Percentiles rank a stretch among this genome's conserved stretches.
These are phyloP conservation scores for Globicephala melas DNA, from an alignment of 2,113 vertebrate species.

Conservation along the genomic window DNA sequence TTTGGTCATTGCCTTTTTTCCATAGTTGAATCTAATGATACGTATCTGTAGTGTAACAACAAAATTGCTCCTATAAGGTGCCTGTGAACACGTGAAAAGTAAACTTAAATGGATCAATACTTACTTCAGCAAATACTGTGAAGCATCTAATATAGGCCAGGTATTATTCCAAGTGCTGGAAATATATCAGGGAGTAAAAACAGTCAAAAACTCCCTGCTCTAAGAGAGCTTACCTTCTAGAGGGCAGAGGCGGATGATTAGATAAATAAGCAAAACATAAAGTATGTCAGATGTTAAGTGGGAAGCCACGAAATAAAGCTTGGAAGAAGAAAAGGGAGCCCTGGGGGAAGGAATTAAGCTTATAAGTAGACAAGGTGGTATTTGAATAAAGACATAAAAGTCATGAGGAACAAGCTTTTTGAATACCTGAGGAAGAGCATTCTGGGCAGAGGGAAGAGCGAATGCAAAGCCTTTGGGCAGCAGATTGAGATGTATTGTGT, in stretches of 20 bases:
- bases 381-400: background rate
- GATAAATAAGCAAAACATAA: background rate
- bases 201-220: background rate
- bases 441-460: background rate
- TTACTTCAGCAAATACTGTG: background rate
- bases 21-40: background rate
- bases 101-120: background rate
- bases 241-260: background rate
- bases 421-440: background rate
- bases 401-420: background rate
- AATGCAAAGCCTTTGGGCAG: background rate
- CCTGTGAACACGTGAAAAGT: background rate
- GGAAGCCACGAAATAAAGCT: background rate
- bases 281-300: background rate
- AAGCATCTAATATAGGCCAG: background rate
- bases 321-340: background rate
- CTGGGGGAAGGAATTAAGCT: background rate
- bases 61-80: background rate
- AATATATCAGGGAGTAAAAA: background rate
- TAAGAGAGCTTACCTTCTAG: background rate
- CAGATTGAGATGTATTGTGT: rapidly evolving
- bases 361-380: background rate
- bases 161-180: background rate
- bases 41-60: rapidly evolving
- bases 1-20: background rate